A percentile compares a stretch with the other conserved stretches of the same genome.
These are phyloP conservation scores for Temnothorax unifasciatus DNA, from an alignment of 2,888 invertebrate species.

Conservation along the genomic window DNA sequence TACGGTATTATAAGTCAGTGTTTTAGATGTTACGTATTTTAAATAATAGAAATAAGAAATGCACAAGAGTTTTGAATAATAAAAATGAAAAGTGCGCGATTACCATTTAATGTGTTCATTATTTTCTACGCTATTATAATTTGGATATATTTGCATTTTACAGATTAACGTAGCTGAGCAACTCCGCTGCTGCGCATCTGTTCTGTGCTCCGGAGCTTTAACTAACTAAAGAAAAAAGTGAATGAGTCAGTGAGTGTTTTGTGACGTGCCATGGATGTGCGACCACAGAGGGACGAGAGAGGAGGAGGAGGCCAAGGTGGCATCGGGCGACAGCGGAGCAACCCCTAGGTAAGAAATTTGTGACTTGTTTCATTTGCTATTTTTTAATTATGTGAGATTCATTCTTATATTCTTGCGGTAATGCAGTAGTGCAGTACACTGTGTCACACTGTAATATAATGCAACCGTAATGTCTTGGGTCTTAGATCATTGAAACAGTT, in stretches of 20 bases:
- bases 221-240: too few relatives aligned
- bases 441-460: too few relatives aligned
- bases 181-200: background rate
- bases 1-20: background rate
- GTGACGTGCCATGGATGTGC: background rate
- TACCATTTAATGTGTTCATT: background rate
- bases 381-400: too few relatives aligned
- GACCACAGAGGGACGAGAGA: background rate
- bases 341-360: background rate
- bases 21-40: background rate
- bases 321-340: background rate
- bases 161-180: constrained; percentile 2
- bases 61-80: background rate
- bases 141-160: background rate
- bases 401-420: too few relatives aligned
- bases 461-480: too few relatives aligned
- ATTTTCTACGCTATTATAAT: background rate
- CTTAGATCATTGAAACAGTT: too few relatives aligned
- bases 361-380: background rate
- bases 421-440: too few relatives aligned
- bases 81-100: background rate
- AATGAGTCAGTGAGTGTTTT: background rate
- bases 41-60: background rate
- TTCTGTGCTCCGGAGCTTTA: too few relatives aligned
- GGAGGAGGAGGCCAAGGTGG: background rate